Evolutionary conservation across 2,888 invertebrate genomes (phyloP).

Genomic region (Aricia artaxerxes): DNA sequence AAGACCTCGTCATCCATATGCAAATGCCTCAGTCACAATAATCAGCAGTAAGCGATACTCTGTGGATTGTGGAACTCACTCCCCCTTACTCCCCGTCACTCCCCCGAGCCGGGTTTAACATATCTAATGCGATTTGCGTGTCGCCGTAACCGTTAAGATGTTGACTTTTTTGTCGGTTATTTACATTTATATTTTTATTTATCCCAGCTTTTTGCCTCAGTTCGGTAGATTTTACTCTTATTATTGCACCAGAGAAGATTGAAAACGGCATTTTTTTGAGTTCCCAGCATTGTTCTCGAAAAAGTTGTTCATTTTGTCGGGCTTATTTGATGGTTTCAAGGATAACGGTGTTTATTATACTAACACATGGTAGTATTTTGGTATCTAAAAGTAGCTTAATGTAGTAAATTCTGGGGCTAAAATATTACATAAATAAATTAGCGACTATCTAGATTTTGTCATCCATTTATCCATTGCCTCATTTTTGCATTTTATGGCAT

Average conservation of each 20-base stretch:
- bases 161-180: constrained; percentile 50
- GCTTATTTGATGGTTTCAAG: too few species aligned
- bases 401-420: too few species aligned
- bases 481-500: too few species aligned
- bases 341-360: too few species aligned
- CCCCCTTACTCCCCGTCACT: constrained; percentile 47
- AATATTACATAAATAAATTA: too few species aligned
- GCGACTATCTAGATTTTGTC: too few species aligned
- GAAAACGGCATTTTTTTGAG: too few species aligned
- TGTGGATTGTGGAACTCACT: constrained; percentile 58
- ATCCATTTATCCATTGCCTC: too few species aligned
- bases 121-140: constrained; percentile 80
- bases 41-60: constrained; percentile 79
- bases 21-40: constrained; percentile 75
- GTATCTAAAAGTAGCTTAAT: too few species aligned
- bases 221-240: background rate
- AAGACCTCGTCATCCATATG: constrained; percentile 51
- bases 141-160: constrained; percentile 76
- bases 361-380: too few species aligned
- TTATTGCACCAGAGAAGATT: background rate
- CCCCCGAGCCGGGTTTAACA: constrained; percentile 71
- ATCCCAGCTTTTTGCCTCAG: background rate
- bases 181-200: background rate
- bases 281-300: too few species aligned
- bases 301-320: too few species aligned